phyloP scores from a whole-genome alignment of 2,888 invertebrate species.

The Hetaerina titia region DNA sequence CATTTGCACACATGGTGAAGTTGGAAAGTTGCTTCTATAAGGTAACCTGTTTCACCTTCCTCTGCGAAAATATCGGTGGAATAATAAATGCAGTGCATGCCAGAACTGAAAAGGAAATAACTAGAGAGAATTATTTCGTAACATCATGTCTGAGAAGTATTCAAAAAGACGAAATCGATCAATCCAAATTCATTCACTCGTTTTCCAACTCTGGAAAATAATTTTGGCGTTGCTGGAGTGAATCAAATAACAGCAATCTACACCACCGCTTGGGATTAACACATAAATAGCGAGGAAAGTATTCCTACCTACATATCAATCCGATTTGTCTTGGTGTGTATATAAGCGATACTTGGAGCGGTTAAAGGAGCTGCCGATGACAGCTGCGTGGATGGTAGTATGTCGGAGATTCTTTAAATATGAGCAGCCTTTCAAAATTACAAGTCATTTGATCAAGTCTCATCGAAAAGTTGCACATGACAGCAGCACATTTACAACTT shows the following conservation, averaged over 20 bases:
- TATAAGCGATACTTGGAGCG: too few species aligned
- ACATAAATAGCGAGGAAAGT: neutral
- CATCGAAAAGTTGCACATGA: too few species aligned
- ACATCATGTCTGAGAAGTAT: neutral
- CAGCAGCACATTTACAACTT: too few species aligned
- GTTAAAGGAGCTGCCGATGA: too few species aligned
- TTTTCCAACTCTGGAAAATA: neutral
- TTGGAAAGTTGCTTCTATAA: constrained; percentile 59
- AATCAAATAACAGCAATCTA: neutral
- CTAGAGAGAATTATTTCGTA: neutral
- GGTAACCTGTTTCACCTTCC: constrained; percentile 34
- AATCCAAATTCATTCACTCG: neutral
- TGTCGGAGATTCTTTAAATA: too few species aligned
- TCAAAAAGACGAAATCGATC: neutral
- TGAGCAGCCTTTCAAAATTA: too few species aligned
- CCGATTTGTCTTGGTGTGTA: too few species aligned
- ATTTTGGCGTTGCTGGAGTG: neutral
- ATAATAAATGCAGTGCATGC: constrained; percentile 35
- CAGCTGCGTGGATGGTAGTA: too few species aligned
- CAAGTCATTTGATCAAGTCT: too few species aligned
- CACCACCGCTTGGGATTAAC: neutral
- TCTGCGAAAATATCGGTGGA: constrained; percentile 6
- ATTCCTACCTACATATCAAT: neutral
- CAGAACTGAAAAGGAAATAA: constrained; percentile 23
- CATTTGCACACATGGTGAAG: constrained; percentile 46